Evolutionary conservation across 2,797 vertebrate genomes (phyloP).

Genomic region (Epinephelus coioides): DNA sequence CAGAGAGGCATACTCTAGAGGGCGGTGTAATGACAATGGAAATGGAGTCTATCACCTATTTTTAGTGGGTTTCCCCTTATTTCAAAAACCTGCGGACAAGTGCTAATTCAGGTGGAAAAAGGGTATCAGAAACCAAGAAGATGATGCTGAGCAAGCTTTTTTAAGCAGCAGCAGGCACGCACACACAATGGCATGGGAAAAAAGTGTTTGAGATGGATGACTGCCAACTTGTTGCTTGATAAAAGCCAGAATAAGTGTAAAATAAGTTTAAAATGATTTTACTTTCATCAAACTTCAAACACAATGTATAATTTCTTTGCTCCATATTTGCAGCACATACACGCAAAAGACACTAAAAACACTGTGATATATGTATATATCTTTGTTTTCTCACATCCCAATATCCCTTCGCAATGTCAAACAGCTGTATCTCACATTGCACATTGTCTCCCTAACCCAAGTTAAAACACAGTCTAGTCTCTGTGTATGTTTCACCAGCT

Average conservation of each 20-base stretch:
- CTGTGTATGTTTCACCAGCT: neutral
- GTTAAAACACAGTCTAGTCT: neutral
- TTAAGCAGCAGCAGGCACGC: neutral
- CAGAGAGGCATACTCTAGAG: too few species aligned
- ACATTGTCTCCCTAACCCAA: slow-evolving; percentile 1
- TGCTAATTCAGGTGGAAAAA: too few species aligned
- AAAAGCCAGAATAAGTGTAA: neutral
- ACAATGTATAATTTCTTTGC: neutral
- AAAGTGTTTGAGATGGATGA: neutral
- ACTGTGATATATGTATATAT: neutral
- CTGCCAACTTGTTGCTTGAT: neutral
- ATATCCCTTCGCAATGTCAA: neutral
- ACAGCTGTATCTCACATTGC: neutral
- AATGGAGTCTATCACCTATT: too few species aligned
- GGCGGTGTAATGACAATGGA: too few species aligned
- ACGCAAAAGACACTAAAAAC: neutral
- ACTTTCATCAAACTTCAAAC: neutral
- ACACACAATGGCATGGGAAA: neutral
- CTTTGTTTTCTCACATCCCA: slow-evolving; percentile 5
- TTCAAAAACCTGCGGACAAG: too few species aligned
- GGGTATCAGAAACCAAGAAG: neutral
- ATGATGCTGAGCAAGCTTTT: neutral
- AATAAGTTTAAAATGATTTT: neutral
- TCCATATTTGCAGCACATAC: neutral
- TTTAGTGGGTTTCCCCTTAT: too few species aligned